Percentiles rank a stretch among this genome's conserved stretches.
Conservation (phyloP, 2,888 invertebrate species). For the Ennomos quercinarius region DNA sequence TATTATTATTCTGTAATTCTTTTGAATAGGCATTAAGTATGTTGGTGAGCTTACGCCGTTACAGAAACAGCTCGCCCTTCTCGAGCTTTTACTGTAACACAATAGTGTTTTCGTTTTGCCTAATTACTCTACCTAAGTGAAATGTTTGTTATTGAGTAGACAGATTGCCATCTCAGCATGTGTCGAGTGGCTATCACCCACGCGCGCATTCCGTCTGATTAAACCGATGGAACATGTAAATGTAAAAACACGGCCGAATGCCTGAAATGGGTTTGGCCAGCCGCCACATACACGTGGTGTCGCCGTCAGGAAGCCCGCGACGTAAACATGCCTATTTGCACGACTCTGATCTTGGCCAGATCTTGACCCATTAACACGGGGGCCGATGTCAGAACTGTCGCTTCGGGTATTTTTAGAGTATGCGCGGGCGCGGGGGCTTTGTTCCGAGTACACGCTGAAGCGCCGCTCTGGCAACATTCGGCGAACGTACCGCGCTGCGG, state of each 20-base stretch:
- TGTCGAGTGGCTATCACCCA: constrained; percentile 13
- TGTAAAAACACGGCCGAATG: constrained; percentile 24
- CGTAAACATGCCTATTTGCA: constrained; percentile 78
- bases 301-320: constrained; percentile 63
- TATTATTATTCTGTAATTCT: no score
- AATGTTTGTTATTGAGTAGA: not conserved
- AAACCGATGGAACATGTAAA: constrained; percentile 27
- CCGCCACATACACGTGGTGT: constrained; percentile 61
- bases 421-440: constrained; percentile 65
- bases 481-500: constrained; percentile 47
- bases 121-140: no score
- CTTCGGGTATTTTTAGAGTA: constrained; percentile 77
- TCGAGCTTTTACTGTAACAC: no score
- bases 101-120: no score
- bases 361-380: constrained; percentile 84
- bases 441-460: constrained; percentile 58
- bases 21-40: no score
- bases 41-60: no score
- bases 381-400: constrained; percentile 79
- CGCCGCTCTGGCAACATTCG: constrained; percentile 57
- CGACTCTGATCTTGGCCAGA: constrained; percentile 82
- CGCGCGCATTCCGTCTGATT: constrained; percentile 18
- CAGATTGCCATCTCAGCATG: constrained; percentile 2
- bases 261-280: constrained; percentile 53
- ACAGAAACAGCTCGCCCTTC: no score